Evolutionary conservation across 1,140 invertebrate genomes (phyloP).

Genomic region (Brachionus rotundiformis): DNA sequence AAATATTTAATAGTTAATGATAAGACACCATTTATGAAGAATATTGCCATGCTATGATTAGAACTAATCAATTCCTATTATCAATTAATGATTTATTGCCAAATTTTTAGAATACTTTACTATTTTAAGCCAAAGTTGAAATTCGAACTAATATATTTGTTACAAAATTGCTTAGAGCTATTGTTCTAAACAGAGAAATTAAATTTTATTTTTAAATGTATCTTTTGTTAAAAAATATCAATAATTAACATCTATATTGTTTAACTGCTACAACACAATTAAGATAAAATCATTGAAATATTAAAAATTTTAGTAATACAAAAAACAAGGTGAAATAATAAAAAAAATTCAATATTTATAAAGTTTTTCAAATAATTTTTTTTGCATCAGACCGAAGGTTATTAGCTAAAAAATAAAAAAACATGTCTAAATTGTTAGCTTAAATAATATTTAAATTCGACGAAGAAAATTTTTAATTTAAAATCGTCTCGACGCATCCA

Average conservation of each 20-base stretch:
- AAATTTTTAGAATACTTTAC: constrained; percentile 5
- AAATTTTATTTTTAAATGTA: neutral
- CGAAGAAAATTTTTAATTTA: constrained; percentile 32
- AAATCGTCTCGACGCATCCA: constrained; percentile 36
- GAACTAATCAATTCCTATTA: neutral
- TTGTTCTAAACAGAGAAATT: neutral
- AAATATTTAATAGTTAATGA: neutral
- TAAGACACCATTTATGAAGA: neutral
- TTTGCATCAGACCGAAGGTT: neutral
- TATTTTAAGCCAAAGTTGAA: neutral
- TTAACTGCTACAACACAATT: neutral
- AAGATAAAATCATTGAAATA: neutral
- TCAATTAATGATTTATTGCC: neutral
- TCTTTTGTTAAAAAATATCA: neutral
- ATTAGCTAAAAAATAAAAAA: constrained; percentile 13
- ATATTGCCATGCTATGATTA: neutral
- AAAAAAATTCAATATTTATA: neutral
- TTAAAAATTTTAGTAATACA: too few relatives aligned
- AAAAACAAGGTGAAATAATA: too few relatives aligned
- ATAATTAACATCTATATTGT: neutral
- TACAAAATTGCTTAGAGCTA: neutral
- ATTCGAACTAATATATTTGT: neutral
- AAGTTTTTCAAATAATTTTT: neutral
- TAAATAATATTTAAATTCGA: constrained; percentile 46
- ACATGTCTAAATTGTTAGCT: constrained; percentile 12